Evolutionary conservation across 2,888 invertebrate species (phyloP), one percentile per base, ranked within the genome.

Genomic region (Troglohyphantes excavatus): DNA sequence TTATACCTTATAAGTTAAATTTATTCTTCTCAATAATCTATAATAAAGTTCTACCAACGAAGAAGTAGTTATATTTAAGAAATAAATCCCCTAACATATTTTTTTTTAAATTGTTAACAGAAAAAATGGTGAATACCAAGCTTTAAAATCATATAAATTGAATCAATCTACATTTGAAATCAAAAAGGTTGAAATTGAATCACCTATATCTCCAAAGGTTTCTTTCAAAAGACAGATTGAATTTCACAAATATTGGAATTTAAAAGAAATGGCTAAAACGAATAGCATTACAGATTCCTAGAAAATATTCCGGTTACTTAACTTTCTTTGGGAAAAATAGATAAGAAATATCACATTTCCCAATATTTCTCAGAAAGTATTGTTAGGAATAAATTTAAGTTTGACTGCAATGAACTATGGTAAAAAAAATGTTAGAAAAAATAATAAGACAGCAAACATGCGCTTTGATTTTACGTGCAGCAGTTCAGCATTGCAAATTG

Each of bases 251-350:
- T 53, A 53, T 53, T 5, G 53, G 53, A 53, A 53, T 53, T 53
- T 53, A n/a, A 53, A 53, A 53, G n/a, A n/a, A 53, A 53, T 53
- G 0, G 2, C 53, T 53, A 53, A 53, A 53, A n/a, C 53, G 53
- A 53, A 53, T 53, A n/a, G n/a, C 53, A 53, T 53, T 53, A 53
- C 53, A 53, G 17, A 53, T 5, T n/a, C n/a, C n/a, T 53, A 13
- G 53, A 53, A 53, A 53, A 53, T 53, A 53, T 53, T 53, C 53
- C 53, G 53, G 53, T n/a, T 53, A 53, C 53, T 53, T 53, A 53
- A n/a, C n/a, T 53, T 53, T 53, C 53, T 13, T 39, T 39, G 39
- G 9, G 39, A 39, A 39, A 53, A 53, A n/a, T 13, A 17, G 53
- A 53, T 53, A n/a, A n/a, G 53, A 53, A 53, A n/a, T 53, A 53